phyloP scores from a whole-genome alignment of 2,113 vertebrate species.

The Axis porcinus region DNA sequence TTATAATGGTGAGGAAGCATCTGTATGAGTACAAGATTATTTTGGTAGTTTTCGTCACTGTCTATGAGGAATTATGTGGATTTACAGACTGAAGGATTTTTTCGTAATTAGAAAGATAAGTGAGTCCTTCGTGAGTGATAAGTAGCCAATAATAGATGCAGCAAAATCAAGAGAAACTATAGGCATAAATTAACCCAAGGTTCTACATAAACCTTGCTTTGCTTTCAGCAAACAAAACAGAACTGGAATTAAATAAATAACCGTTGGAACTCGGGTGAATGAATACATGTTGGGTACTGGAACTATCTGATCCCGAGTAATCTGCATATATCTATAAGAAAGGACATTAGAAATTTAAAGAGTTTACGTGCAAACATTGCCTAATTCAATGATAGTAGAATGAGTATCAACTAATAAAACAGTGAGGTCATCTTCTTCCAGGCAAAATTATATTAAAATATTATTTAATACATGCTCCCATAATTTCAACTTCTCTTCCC shows the following conservation, averaged over 20 bases:
- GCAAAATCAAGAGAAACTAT: conserved; percentile 12
- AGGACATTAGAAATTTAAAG: neutral
- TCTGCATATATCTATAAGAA: neutral
- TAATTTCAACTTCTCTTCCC: neutral
- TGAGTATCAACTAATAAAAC: neutral
- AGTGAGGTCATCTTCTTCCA: neutral
- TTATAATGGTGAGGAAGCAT: neutral
- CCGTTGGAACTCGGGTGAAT: neutral
- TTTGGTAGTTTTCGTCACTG: neutral
- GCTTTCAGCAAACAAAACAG: conserved; percentile 5
- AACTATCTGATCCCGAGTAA: neutral
- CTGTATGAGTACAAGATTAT: neutral
- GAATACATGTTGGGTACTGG: neutral
- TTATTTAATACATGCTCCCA: neutral
- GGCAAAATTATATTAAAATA: neutral
- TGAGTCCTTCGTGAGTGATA: neutral
- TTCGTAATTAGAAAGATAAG: conserved; percentile 33
- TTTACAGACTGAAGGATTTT: neutral
- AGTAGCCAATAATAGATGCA: conserved; percentile 27
- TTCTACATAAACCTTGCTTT: conserved; percentile 37
- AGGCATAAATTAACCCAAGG: neutral
- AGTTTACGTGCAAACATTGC: neutral
- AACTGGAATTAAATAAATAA: neutral
- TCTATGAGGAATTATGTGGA: neutral
- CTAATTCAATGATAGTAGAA: neutral